Base-by-base conservation (phyloP, 64 coral and sea anemone genomes). In the Montipora capricornis region DNA sequence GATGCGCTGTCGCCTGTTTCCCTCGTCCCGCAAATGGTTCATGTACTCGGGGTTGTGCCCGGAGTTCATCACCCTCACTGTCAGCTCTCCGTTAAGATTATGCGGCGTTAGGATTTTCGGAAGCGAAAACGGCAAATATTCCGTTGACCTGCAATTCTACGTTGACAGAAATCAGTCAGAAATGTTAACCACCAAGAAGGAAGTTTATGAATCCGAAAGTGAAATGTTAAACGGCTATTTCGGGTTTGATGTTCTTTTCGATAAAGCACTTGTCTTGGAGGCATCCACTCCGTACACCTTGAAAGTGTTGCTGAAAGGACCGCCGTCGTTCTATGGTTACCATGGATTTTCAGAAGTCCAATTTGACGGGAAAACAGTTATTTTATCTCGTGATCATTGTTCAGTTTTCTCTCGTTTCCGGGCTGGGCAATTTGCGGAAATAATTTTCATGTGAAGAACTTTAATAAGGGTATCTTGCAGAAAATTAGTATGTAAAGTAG, bases 71-170 rank as follows among this genome's bases (percentile, higher is more conserved):
- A 94, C 70, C 8, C 88, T 96, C 44, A 75, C 88, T n/a, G 95
- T 87, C 19, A 91, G 49, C 66, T 87, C 92, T 17, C 76, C 92
- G 2, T 45, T 96, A 13, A 58, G 52, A 26, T 67, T 96, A 1
- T 80, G 89, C 49, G 95, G 95, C 22, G 79, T 96, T 49, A 88
- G 95, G 19, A 83, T 96, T 48, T 96, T 93, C 53, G 95, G 95
- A 14, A 57, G 80, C 69, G 82, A 96, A 49, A 73, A 74, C 22
- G 68, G 82, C 5, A 48, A 88, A 19, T 96, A 96, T 82, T 62
- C 51, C 19, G 81, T 87, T 3, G 73, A 46, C 20, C 67, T 91
- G 20, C 37, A 94, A 13, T 46, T 96, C 78, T 96, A 53, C 24
- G 62, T 64, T 76, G 59, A 15, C 5, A 69, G 6, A 76, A 68